phyloP scores from a whole-genome alignment of 1,140 invertebrate species.

The Ceratina calcarata region DNA sequence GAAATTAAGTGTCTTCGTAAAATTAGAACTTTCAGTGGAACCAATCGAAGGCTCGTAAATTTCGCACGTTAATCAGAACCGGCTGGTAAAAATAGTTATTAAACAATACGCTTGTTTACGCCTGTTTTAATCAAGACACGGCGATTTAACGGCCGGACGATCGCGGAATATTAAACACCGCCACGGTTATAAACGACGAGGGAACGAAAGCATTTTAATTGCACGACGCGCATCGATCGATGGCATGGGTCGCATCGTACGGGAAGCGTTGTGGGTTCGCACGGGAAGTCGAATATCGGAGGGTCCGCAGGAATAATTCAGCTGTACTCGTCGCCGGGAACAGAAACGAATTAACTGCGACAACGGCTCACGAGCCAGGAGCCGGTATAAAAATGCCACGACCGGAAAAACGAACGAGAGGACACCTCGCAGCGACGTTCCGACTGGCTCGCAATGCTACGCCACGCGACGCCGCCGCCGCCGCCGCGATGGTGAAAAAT shows the following conservation, averaged over 20 bases:
- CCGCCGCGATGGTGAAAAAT: neutral
- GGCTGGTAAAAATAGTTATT: neutral
- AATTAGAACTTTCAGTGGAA: too few relatives aligned
- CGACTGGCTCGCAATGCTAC: neutral
- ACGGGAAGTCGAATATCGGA: neutral
- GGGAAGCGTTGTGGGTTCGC: too few relatives aligned
- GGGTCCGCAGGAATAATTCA: conserved; percentile 7
- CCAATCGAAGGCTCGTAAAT: neutral
- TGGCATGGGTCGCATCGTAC: neutral
- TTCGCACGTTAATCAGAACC: neutral
- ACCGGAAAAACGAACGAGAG: neutral
- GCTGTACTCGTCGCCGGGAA: conserved; percentile 10
- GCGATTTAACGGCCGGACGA: neutral
- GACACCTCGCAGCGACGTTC: neutral
- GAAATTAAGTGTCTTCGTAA: too few relatives aligned
- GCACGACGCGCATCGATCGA: neutral
- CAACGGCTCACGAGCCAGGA: neutral
- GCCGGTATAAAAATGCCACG: neutral
- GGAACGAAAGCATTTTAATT: conserved; percentile 29
- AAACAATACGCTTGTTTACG: neutral
- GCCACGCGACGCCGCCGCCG: too few relatives aligned
- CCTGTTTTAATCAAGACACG: neutral
- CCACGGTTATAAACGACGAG: neutral
- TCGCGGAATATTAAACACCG: conserved; percentile 13
- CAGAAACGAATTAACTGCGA: conserved; percentile 28